A percentile compares a stretch with the other conserved stretches of the same genome.
Conservation (phyloP, 2,888 invertebrate genomes). For the Carpatolechia fugitivella region DNA sequence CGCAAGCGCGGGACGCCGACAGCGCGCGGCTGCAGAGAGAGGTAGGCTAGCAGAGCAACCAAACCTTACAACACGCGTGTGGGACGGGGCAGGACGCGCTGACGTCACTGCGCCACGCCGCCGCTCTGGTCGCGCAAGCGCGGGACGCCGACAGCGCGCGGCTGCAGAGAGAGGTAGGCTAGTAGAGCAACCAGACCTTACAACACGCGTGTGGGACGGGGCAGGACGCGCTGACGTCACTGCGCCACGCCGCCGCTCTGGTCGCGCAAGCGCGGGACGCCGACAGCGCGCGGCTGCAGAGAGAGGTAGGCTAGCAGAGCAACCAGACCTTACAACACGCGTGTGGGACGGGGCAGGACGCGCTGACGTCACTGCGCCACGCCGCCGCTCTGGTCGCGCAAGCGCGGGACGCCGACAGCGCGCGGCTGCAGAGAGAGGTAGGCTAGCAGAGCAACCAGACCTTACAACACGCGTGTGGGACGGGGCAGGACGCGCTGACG, state of each 20-base stretch:
- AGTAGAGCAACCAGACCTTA: too few relatives aligned
- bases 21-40: slow-evolving; percentile 55
- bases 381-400: slow-evolving; percentile 82
- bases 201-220: slow-evolving; percentile 81
- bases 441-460: neutral
- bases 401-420: slow-evolving; percentile 78
- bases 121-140: slow-evolving; percentile 81
- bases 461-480: too few relatives aligned
- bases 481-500: slow-evolving; percentile 77
- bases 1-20: slow-evolving; percentile 81
- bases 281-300: slow-evolving; percentile 53
- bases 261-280: slow-evolving; percentile 82
- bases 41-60: slow-evolving; percentile 38
- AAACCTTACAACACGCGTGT: too few relatives aligned
- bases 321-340: too few relatives aligned
- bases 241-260: slow-evolving; percentile 81
- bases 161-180: slow-evolving; percentile 57
- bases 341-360: slow-evolving; percentile 79
- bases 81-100: slow-evolving; percentile 80
- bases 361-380: slow-evolving; percentile 78
- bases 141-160: slow-evolving; percentile 75
- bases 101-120: slow-evolving; percentile 78
- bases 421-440: slow-evolving; percentile 61
- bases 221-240: slow-evolving; percentile 74
- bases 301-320: slow-evolving; percentile 49